phyloP scores from a whole-genome alignment of 1,140 invertebrate species.

The Brachionus manjavacas region DNA sequence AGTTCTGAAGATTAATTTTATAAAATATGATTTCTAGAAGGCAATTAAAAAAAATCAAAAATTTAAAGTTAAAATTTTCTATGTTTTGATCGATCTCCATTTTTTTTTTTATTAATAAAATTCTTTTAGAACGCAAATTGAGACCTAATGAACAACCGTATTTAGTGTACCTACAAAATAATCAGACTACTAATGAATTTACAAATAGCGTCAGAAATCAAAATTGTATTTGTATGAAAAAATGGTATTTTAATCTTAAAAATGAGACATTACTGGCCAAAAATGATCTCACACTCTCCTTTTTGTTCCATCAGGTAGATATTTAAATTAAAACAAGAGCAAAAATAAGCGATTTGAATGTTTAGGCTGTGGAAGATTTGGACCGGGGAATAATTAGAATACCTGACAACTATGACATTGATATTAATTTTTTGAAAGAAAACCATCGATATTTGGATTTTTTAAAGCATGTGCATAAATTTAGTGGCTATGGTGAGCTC shows the following conservation, averaged over 20 bases:
- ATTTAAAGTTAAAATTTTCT: no score
- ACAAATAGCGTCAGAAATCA: slow-evolving; percentile 72
- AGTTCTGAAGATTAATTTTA: no score
- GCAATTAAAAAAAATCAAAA: no score
- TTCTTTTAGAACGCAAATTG: slow-evolving; percentile 77
- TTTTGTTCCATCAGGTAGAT: slow-evolving; percentile 69
- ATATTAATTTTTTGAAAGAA: slow-evolving; percentile 59
- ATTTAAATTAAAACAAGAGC: no score
- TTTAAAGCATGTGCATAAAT: slow-evolving; percentile 72
- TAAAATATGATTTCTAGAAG: no score
- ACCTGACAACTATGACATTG: slow-evolving; percentile 76
- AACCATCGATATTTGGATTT: slow-evolving; percentile 62
- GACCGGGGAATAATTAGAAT: slow-evolving; percentile 83
- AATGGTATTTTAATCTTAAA: slow-evolving; percentile 82
- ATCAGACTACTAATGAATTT: slow-evolving; percentile 59
- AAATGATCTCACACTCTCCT: slow-evolving; percentile 64
- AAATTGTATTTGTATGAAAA: slow-evolving; percentile 83
- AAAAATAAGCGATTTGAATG: neutral
- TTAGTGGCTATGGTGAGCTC: slow-evolving; percentile 84
- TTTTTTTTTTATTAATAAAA: no score
- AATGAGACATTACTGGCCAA: slow-evolving; percentile 68
- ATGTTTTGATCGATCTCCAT: neutral
- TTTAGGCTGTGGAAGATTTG: slow-evolving; percentile 80
- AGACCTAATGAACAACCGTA: slow-evolving; percentile 89
- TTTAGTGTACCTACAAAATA: slow-evolving; percentile 96